These are phyloP conservation scores for Lasioglossum baleicum DNA, from an alignment of 1,140 invertebrate species.

Conservation along the genomic window DNA sequence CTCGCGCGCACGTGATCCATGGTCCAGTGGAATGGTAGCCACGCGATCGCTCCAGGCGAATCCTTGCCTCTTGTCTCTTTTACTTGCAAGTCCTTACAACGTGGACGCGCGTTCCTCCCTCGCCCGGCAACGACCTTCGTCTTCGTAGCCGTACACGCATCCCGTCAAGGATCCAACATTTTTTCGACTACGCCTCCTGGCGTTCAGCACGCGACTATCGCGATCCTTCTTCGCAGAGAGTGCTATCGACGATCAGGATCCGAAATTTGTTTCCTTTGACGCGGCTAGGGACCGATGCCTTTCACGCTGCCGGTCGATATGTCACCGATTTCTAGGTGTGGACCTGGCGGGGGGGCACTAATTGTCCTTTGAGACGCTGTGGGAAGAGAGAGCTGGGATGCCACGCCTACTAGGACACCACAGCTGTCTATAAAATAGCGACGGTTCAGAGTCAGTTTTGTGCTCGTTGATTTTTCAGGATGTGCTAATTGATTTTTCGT, in stretches of 20 bases:
- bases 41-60: conserved; percentile 72
- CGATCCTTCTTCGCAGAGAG: not conserved
- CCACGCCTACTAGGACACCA: too few relatives aligned
- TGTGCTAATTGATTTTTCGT: too few relatives aligned
- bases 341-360: too few relatives aligned
- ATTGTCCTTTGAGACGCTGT: too few relatives aligned
- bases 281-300: too few relatives aligned
- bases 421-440: too few relatives aligned
- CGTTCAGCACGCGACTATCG: conserved; percentile 35
- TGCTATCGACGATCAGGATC: conserved; percentile 1
- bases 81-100: conserved; percentile 51
- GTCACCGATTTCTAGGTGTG: too few relatives aligned
- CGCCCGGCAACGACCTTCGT: conserved; percentile 43
- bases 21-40: conserved; percentile 59
- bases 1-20: conserved; percentile 64
- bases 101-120: conserved; percentile 38
- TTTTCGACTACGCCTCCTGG: conserved; percentile 26
- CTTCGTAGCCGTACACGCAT: conserved; percentile 14
- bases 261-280: not conserved
- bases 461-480: too few relatives aligned
- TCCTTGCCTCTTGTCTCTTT: conserved; percentile 57
- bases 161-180: conserved; percentile 21
- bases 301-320: too few relatives aligned
- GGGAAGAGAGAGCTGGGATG: too few relatives aligned
- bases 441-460: too few relatives aligned